Evolutionary conservation across 2,888 invertebrate genomes (phyloP), one percentile per base, ranked within the genome.

Genomic region (Aphodius sticticus): DNA sequence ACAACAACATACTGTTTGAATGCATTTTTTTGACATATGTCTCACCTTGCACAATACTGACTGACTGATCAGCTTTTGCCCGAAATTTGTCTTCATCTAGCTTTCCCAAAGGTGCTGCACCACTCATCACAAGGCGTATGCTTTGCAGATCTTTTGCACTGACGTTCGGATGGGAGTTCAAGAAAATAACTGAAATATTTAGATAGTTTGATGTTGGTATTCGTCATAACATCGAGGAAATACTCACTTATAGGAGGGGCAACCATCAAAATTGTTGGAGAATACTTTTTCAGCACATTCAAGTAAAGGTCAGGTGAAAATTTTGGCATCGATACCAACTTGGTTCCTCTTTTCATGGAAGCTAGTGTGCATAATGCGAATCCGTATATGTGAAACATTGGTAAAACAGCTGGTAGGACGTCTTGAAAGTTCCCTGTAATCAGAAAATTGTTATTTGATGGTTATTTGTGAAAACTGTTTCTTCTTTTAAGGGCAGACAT

Each of bases 351-450:
- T 0, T 89, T 85, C 35, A 96, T 83, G 0, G 92, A 91, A 2
- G 93, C 85, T 83, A 95, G 88, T 1, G 92, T 89, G 0, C 93
- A 89, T 0, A 92, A 91, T 0, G 93, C 91, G 70, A 95, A 88
- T 0, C 96, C 96, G 86, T 95, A 97, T 78, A 95, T 94, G 87
- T 97, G 97, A 88, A 94, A 96, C 88, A 96, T 93, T 0, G 97
- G 97, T 77, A 97, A 88, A 15, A 96, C 91, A 16, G 92, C 92
- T 0, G 95, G 92, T 2, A 93, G 81, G 0, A 93, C 89, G 77
- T 95, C 94, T 89, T 95, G 95, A 76, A 87, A 85, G 9, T 85
- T 86, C 12, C 89, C 92, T 92, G 88, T 77, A 88, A 88, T 2
- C 3, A 26, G 26, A 26, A 26, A 26, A 26, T 26, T 26, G 2